Conservation (phyloP, 64 coral and sea anemone species). For the Pocillopora verrucosa region DNA sequence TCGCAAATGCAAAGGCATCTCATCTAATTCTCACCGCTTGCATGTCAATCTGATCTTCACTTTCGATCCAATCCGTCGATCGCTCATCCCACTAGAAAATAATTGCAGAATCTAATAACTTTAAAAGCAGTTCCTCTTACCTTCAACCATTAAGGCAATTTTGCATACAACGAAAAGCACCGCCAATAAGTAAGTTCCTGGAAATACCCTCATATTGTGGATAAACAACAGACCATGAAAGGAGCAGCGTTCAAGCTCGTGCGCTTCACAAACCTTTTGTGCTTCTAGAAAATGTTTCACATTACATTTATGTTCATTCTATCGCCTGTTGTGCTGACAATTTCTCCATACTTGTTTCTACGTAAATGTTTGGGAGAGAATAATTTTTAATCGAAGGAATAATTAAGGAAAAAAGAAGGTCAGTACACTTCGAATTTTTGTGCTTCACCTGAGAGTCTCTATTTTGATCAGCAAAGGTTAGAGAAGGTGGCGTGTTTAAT, state of each 20-base stretch:
- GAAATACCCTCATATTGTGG: constrained; percentile 8
- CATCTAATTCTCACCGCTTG: background rate
- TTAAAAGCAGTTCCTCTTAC: background rate
- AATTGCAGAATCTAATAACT: background rate
- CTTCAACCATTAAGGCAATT: constrained; percentile 2
- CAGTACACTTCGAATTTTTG: background rate
- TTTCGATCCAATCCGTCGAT: too few relatives aligned
- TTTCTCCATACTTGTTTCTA: background rate
- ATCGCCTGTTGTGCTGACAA: background rate
- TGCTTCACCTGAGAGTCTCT: background rate
- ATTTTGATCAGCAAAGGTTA: background rate
- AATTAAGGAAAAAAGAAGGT: background rate
- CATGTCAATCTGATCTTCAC: background rate
- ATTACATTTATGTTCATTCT: background rate
- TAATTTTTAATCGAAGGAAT: background rate
- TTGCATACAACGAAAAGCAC: background rate
- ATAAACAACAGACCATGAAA: background rate
- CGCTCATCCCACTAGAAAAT: too few relatives aligned
- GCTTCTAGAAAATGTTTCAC: background rate
- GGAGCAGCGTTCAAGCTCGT: background rate
- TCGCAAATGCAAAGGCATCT: background rate
- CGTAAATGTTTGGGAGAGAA: background rate
- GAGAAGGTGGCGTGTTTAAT: background rate
- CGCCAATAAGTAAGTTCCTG: background rate
- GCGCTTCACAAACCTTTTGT: background rate